Base-by-base conservation (phyloP, 2,888 invertebrate genomes). In the Adela reaumurella region DNA sequence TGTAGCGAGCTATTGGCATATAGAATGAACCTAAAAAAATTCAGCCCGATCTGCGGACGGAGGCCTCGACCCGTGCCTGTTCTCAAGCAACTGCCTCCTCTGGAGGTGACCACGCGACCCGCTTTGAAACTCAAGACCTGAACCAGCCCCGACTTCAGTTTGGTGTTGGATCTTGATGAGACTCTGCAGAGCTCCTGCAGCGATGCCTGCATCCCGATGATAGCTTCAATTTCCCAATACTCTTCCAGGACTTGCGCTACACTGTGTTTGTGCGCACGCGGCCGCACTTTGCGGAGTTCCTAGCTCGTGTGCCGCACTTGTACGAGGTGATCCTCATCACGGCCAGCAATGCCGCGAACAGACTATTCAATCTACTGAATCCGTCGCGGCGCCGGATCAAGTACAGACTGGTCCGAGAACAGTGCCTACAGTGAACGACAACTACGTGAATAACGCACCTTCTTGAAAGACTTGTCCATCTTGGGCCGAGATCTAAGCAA, bases 311-410 rank as follows among this genome's bases (percentile, higher is more conserved):
- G 41, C 92, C 94, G 0, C 85, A 89, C 6, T 67, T 89, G 52
- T 97, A 92, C 73, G 96, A 97, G 70, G 94, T 97, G 19, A 95
- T 96, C 48, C 74, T 97, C 49, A 97, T 97, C 81, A 97, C 97
- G 0, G 97, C 97, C 43, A 94, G 94, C 62, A 97, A 97, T 76
- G 84, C 94, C 46, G 97, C 97, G 0, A 94, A 97, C 68, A 89
- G 95, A 56, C 82, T 97, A 55, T 83, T 97, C 61, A 94, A 97
- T 77, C 74, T 97, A 49, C 80, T 97, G 43, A 97, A 97, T 69
- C 94, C 96, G 0, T 84, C 90, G 29, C 81, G 95, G 43, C 87
- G 89, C 56, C 88, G 93, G 82, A 95, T 97, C 58, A 93, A 92
- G 76, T 94, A 78, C 61, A 69, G 79, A 78, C 14, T 43, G 17